Base-by-base conservation (phyloP, 1,140 invertebrate genomes). In the Delia radicum region DNA sequence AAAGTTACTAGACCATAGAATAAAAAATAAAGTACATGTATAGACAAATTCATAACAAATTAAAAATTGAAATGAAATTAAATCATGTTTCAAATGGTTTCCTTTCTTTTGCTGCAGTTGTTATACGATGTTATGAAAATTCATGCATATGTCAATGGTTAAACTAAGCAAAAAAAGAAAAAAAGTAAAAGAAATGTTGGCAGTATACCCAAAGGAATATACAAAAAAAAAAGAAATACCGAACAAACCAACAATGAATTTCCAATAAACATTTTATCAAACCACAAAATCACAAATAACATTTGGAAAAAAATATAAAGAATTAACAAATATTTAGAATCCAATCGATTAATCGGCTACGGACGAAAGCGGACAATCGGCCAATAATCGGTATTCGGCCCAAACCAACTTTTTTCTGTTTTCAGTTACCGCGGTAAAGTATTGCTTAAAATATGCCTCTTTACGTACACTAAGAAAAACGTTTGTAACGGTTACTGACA, bases 11-110 rank as follows among this genome's bases (percentile, higher is more conserved):
- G n/a, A n/a, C n/a, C n/a, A n/a, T n/a, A n/a, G n/a, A n/a, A n/a
- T n/a, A n/a, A n/a, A n/a, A n/a, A n/a, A n/a, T n/a, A 27, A 65
- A 65, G 28, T 65, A 63, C 24, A 10, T 27, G 62, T 27, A 33
- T 28, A 71, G 67, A 71, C 67, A 73, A 42, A 62, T 74, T 74
- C 73, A 63, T 74, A 26, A 27, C 73, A 74, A 74, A 74, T 74
- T 74, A 74, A 74, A 74, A 74, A 74, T 74, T 74, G 73, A 74
- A 74, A 74, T 28, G 42, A 74, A 74, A 74, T 74, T 74, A 74
- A 74, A 74, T 74, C 73, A 74, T 28, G n/a, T 62, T 74, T 31
- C 27, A 28, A 48, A 74, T 55, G 73, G 73, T 55, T 74, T 31
- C 28, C 18, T 65, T 65, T 18, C 26, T 28, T 65, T 42, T 42